Conservation (phyloP, 2,888 invertebrate species). For the Drosophila tripunctata region DNA sequence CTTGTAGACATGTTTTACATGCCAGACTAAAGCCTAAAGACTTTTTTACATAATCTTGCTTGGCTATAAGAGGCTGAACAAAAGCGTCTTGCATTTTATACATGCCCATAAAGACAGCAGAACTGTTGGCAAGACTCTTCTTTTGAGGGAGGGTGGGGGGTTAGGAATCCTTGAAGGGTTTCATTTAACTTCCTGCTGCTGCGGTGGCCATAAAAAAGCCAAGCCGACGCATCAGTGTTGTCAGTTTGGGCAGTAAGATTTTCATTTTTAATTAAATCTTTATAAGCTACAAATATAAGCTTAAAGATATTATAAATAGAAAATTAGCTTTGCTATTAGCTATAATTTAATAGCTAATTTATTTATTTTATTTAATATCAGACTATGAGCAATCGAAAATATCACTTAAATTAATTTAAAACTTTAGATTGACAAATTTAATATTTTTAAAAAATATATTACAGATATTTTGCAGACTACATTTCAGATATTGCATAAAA, state of each 20-base stretch:
- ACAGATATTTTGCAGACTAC: too few relatives aligned
- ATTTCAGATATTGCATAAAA: too few relatives aligned
- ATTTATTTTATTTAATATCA: too few relatives aligned
- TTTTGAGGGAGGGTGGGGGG: not conserved
- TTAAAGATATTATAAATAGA: too few relatives aligned
- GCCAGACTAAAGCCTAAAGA: not conserved
- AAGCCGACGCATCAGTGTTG: conserved; percentile 2
- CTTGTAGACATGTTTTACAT: not conserved
- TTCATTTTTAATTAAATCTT: too few relatives aligned
- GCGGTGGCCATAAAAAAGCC: not conserved
- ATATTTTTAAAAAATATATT: too few relatives aligned
- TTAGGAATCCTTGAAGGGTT: conserved; percentile 57
- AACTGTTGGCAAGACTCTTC: conserved; percentile 21
- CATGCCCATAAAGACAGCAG: not conserved
- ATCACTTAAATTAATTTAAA: too few relatives aligned
- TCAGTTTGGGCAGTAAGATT: too few relatives aligned
- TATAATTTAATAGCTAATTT: not conserved
- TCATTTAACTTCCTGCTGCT: conserved; percentile 47
- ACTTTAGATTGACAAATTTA: too few relatives aligned
- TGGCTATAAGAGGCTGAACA: conserved; percentile 20
- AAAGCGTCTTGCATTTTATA: not conserved
- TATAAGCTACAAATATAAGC: too few relatives aligned
- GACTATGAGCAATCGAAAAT: too few relatives aligned
- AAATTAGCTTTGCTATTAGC: conserved; percentile 12
- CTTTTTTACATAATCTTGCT: conserved; percentile 7